These are phyloP conservation scores for Balaenoptera acutorostrata DNA, from an alignment of 2,113 vertebrate species.

Conservation along the genomic window DNA sequence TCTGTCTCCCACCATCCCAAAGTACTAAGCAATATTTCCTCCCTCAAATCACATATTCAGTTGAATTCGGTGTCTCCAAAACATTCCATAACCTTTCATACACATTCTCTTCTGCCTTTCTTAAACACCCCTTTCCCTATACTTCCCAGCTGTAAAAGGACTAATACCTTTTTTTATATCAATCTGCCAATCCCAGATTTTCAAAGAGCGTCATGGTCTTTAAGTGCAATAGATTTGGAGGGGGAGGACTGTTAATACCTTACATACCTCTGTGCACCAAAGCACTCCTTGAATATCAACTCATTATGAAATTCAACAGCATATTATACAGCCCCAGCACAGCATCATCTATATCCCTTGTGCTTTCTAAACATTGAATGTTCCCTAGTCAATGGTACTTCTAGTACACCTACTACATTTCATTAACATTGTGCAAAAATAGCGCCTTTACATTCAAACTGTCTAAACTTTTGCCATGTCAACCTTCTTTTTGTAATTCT, in stretches of 20 bases:
- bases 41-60: not conserved
- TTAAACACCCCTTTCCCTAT: not conserved
- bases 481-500: not conserved
- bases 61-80: not conserved
- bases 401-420: not conserved
- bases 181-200: not conserved
- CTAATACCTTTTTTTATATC: not conserved
- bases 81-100: not conserved
- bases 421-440: not conserved
- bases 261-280: not conserved
- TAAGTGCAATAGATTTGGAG: not conserved
- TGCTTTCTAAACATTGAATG: not conserved
- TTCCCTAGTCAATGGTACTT: not conserved
- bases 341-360: not conserved
- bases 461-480: not conserved
- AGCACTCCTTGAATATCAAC: not conserved
- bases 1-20: not conserved
- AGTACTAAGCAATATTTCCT: not conserved
- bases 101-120: not conserved
- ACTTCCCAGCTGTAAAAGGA: not conserved
- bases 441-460: not conserved
- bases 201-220: not conserved
- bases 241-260: not conserved
- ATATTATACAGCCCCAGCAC: not conserved
- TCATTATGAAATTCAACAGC: not conserved